These are phyloP conservation scores for Spilogale gracilis DNA, from an alignment of 2,113 vertebrate species.

Conservation along the genomic window DNA sequence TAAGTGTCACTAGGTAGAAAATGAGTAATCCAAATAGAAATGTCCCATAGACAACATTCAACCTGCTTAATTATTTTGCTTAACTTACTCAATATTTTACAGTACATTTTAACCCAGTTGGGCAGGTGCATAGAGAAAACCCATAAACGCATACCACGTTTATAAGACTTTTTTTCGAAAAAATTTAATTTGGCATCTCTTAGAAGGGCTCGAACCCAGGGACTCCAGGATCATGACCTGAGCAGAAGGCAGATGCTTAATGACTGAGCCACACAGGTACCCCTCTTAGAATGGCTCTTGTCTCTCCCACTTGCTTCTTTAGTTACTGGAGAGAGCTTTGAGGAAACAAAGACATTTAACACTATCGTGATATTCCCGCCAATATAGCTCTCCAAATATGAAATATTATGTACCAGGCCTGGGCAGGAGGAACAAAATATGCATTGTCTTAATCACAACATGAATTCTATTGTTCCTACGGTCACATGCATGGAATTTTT, in stretches of 20 bases:
- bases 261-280: too few species aligned
- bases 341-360: not conserved
- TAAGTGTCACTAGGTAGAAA: not conserved
- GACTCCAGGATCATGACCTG: too few species aligned
- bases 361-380: not conserved
- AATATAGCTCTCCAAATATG: not conserved
- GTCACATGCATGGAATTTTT: not conserved
- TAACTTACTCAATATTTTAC: not conserved
- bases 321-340: not conserved
- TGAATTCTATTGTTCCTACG: not conserved
- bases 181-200: not conserved
- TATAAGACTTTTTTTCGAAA: not conserved
- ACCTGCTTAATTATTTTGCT: not conserved
- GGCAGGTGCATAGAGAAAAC: not conserved
- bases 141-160: not conserved
- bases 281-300: not conserved
- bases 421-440: not conserved
- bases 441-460: not conserved
- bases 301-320: not conserved
- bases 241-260: too few species aligned
- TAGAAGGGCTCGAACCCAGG: too few species aligned
- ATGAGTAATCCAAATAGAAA: not conserved
- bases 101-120: not conserved
- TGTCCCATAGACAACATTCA: not conserved
- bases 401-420: conserved; percentile 4